These are phyloP conservation scores for Epistrophe eligans DNA, from an alignment of 2,888 invertebrate species.

Conservation along the genomic window DNA sequence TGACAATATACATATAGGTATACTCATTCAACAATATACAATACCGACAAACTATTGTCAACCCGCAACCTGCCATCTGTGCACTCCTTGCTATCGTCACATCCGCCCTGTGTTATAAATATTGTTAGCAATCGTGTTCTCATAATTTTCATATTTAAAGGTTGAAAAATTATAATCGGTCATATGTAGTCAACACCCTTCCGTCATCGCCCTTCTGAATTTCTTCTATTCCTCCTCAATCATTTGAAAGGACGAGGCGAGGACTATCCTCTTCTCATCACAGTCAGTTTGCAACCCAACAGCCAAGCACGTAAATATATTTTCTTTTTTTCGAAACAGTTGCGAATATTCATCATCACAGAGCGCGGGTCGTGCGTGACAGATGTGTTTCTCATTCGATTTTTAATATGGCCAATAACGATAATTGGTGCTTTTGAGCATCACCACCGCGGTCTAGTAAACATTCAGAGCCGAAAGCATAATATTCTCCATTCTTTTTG, in stretches of 20 bases:
- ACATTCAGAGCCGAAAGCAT: slow-evolving; percentile 45
- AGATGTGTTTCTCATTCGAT: slow-evolving; percentile 84
- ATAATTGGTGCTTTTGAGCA: slow-evolving; percentile 81
- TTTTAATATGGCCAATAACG: slow-evolving; percentile 84
- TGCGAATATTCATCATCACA: slow-evolving; percentile 74
- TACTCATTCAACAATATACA: slow-evolving; percentile 41
- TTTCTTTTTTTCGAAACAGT: slow-evolving; percentile 74
- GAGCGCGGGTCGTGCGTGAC: slow-evolving; percentile 79
- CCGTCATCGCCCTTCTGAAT: slow-evolving; percentile 66
- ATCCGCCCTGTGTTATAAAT: slow-evolving; percentile 63
- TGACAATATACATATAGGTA: slow-evolving; percentile 16
- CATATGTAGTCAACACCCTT: slow-evolving; percentile 75
- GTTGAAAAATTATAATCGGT: slow-evolving; percentile 75
- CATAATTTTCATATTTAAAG: slow-evolving; percentile 73
- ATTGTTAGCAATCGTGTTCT: slow-evolving; percentile 66
- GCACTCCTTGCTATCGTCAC: slow-evolving; percentile 41
- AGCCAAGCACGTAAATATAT: slow-evolving; percentile 3
- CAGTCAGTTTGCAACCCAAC: neutral
- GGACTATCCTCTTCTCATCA: slow-evolving; percentile 52
- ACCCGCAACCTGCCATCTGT: slow-evolving; percentile 72
- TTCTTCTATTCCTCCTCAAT: slow-evolving; percentile 51
- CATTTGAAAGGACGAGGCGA: slow-evolving; percentile 40
- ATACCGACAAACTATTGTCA: slow-evolving; percentile 51
- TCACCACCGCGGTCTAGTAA: slow-evolving; percentile 62
- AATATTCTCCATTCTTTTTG: slow-evolving; percentile 21